Conservation (phyloP, 2,888 invertebrate species). For the Aromia moschata region DNA sequence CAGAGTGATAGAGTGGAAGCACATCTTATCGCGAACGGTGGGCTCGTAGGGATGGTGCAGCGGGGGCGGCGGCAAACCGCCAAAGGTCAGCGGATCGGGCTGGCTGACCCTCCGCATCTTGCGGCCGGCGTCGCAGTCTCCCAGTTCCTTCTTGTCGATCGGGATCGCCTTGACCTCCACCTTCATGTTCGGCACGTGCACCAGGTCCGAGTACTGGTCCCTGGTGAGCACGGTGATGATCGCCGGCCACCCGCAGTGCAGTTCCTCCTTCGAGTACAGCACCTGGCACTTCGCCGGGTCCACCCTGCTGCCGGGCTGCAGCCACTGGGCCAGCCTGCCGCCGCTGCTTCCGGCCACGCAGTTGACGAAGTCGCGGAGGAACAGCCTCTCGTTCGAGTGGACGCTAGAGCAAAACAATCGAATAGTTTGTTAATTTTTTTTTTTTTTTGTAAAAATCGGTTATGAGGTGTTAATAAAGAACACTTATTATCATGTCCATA, state of each 20-base stretch:
- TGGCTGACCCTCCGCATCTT: slow-evolving; percentile 68
- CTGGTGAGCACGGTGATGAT: slow-evolving; percentile 82
- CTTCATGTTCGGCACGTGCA: slow-evolving; percentile 85
- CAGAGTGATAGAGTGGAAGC: slow-evolving; percentile 93
- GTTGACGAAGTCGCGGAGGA: slow-evolving; percentile 90
- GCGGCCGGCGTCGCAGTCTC: slow-evolving; percentile 69
- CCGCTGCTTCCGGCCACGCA: slow-evolving; percentile 86
- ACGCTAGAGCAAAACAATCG: slow-evolving; percentile 67
- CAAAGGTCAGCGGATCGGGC: slow-evolving; percentile 69
- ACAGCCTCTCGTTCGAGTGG: slow-evolving; percentile 90
- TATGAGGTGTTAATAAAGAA: neutral
- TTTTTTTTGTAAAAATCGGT: neutral
- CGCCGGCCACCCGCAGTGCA: slow-evolving; percentile 85
- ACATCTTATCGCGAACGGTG: slow-evolving; percentile 88
- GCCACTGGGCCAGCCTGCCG: slow-evolving; percentile 92
- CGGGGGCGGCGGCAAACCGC: slow-evolving; percentile 71
- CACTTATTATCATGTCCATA: neutral
- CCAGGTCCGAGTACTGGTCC: slow-evolving; percentile 89
- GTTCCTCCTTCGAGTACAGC: slow-evolving; percentile 74
- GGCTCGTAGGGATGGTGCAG: slow-evolving; percentile 83
- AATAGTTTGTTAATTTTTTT: neutral
- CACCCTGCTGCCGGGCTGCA: slow-evolving; percentile 91
- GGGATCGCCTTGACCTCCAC: slow-evolving; percentile 82
- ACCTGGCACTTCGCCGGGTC: slow-evolving; percentile 90
- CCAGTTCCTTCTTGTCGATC: slow-evolving; percentile 72